Evolutionary conservation across 2,113 vertebrate genomes (phyloP).

Genomic region (Hydrochoerus hydrochaeris): DNA sequence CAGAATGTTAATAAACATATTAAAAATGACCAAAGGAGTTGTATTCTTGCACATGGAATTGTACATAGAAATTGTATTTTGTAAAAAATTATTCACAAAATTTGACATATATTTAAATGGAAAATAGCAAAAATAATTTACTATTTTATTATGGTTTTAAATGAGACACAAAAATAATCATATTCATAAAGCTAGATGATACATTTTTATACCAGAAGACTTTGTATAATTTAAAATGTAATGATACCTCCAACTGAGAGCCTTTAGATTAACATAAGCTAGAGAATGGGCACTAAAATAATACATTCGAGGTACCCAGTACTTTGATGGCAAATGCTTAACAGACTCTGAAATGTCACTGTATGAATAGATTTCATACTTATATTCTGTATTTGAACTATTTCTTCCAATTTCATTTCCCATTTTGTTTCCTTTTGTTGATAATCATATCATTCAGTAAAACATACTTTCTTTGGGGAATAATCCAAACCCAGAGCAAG

Average conservation of each 20-base stretch:
- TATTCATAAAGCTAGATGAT: not conserved
- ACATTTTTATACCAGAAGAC: not conserved
- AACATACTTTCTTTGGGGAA: not conserved
- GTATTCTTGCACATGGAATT: not conserved
- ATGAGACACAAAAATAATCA: not conserved
- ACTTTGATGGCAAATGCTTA: conserved; percentile 22
- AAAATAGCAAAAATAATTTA: not conserved
- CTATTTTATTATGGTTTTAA: not conserved
- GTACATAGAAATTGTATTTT: not conserved
- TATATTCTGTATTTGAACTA: conserved; percentile 39
- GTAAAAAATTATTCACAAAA: not conserved
- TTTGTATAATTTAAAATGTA: not conserved
- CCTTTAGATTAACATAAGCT: not conserved
- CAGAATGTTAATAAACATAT: not conserved
- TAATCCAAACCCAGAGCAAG: conserved; percentile 31
- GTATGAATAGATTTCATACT: conserved; percentile 59
- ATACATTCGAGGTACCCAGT: not conserved
- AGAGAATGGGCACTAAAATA: conserved; percentile 32
- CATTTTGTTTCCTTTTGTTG: conserved; percentile 30
- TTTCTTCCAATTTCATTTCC: conserved; percentile 39
- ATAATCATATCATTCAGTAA: conserved; percentile 52
- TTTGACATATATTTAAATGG: not conserved
- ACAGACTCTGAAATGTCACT: conserved; percentile 54
- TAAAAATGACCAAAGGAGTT: not conserved
- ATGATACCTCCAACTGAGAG: not conserved